phyloP scores from a whole-genome alignment of 2,888 invertebrate genomes.

The Epistrophe grossulariae region DNA sequence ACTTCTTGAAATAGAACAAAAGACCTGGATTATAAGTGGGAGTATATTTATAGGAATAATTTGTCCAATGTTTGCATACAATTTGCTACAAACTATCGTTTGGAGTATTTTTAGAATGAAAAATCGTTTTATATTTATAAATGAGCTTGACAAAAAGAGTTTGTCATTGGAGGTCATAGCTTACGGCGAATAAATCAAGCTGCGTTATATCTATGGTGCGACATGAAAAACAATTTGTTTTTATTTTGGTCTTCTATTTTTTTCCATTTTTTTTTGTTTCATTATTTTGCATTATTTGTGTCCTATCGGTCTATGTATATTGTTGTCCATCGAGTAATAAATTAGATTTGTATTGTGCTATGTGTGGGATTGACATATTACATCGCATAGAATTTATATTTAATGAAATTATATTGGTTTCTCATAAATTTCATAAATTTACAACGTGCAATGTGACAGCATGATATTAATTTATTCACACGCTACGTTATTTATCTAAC shows the following conservation, averaged over 20 bases:
- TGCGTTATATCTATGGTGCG: slow-evolving; percentile 1
- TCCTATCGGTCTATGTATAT: not conserved
- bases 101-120: not conserved
- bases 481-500: not conserved
- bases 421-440: slow-evolving; percentile 30
- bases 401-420: slow-evolving; percentile 29
- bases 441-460: slow-evolving; percentile 10
- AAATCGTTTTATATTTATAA: not conserved
- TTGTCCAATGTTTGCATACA: not conserved
- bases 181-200: slow-evolving; percentile 16
- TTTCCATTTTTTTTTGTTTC: too few relatives aligned
- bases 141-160: not conserved
- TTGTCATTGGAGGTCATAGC: slow-evolving; percentile 4
- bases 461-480: not conserved
- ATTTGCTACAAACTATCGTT: not conserved
- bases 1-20: not conserved
- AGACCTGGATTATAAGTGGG: not conserved
- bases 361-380: slow-evolving; percentile 24
- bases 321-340: slow-evolving; percentile 24
- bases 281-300: too few relatives aligned
- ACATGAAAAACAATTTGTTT: not conserved
- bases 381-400: slow-evolving; percentile 8
- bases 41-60: not conserved
- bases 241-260: not conserved
- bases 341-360: slow-evolving; percentile 31